phyloP scores from a whole-genome alignment of 2,888 invertebrate species.

The Drosophila diplacantha region DNA sequence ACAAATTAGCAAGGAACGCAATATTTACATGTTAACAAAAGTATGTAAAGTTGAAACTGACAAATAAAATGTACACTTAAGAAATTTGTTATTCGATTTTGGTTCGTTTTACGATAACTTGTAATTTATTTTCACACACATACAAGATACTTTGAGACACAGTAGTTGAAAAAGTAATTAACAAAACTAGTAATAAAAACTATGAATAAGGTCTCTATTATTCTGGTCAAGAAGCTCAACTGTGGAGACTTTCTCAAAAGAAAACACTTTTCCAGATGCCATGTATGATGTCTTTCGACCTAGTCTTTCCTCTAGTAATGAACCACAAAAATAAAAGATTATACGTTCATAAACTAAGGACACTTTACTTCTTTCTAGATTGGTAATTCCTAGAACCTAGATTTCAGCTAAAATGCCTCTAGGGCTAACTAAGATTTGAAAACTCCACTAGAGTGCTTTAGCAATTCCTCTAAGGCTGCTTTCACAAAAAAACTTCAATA shows the following conservation, averaged over 20 bases:
- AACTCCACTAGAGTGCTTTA: conserved; percentile 20
- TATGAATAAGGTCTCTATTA: conserved; percentile 10
- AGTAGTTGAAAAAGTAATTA: conserved; percentile 53
- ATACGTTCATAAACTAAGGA: background rate
- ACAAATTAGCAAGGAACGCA: conserved; percentile 31
- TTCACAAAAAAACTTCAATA: conserved; percentile 15
- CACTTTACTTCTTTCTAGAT: background rate
- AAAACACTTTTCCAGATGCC: background rate
- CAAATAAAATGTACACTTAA: conserved; percentile 48
- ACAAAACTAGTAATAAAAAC: conserved; percentile 44
- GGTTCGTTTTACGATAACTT: conserved; percentile 55
- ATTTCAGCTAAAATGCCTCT: conserved; percentile 12
- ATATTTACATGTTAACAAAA: conserved; percentile 56
- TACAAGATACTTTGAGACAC: conserved; percentile 79
- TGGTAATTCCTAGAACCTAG: background rate
- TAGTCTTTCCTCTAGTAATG: background rate
- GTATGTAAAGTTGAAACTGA: conserved; percentile 28
- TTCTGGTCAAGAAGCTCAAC: conserved; percentile 2
- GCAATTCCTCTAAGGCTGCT: conserved; percentile 6
- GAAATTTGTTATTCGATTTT: conserved; percentile 34
- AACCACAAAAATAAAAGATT: background rate
- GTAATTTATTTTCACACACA: conserved; percentile 77
- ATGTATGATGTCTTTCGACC: background rate
- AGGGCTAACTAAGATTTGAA: conserved; percentile 1
- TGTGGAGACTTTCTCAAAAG: conserved; percentile 8